phyloP scores from a whole-genome alignment of 2,797 vertebrate species.

The Tragopan temminckii region DNA sequence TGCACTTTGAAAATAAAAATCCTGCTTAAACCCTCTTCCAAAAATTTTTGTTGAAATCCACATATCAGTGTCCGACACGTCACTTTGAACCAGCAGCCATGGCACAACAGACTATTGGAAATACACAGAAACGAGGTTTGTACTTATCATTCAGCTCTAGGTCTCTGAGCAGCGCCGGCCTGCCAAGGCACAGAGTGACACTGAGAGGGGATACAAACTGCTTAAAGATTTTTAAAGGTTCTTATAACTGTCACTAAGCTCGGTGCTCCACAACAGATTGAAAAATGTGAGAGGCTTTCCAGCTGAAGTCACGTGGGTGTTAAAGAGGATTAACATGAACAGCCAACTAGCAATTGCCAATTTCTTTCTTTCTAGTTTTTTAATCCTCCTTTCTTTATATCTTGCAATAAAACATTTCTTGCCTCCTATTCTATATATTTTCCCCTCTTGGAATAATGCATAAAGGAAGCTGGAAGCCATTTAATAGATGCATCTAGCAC shows the following conservation, averaged over 20 bases:
- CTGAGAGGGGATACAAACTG: constrained; percentile 10
- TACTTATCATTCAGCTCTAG: not conserved
- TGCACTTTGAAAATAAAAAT: not conserved
- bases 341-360: constrained; percentile 20
- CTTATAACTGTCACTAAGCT: constrained; percentile 22
- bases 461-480: not conserved
- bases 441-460: not conserved
- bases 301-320: constrained; percentile 40
- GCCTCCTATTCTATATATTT: not conserved
- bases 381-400: constrained; percentile 16
- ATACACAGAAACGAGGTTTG: not conserved
- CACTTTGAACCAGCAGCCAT: not conserved
- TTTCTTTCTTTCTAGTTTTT: not conserved
- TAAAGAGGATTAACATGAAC: constrained; percentile 64
- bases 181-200: constrained; percentile 14
- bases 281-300: constrained; percentile 52
- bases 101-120: not conserved
- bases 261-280: not conserved
- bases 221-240: constrained; percentile 44
- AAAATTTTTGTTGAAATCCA: constrained; percentile 4
- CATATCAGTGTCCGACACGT: not conserved
- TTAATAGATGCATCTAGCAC: not conserved
- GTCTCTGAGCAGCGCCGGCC: not conserved
- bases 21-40: not conserved
- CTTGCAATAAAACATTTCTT: not conserved